A percentile compares a stretch with the other conserved stretches of the same genome.
phyloP scores from a whole-genome alignment of 2,113 vertebrate genomes.

The Puma concolor region DNA sequence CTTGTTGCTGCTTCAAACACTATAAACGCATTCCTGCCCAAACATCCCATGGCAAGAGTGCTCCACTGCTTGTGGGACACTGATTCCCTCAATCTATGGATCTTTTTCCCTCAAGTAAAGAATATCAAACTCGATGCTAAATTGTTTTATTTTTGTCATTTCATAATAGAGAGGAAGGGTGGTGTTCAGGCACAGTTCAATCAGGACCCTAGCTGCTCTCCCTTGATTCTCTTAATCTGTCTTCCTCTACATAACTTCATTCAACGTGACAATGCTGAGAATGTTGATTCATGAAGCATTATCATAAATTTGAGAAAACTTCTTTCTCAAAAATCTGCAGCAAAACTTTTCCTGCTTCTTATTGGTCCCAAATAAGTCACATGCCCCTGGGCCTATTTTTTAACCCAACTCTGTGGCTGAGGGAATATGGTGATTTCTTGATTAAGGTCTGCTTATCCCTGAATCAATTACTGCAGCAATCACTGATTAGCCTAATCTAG shows the following conservation, averaged over 20 bases:
- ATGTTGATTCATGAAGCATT: not conserved
- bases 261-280: not conserved
- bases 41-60: not conserved
- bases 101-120: not conserved
- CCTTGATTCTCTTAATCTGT: not conserved
- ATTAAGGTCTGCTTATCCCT: not conserved
- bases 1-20: not conserved
- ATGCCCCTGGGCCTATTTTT: not conserved
- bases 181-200: not conserved
- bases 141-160: not conserved
- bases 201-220: not conserved
- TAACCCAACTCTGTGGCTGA: not conserved
- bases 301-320: not conserved
- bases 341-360: not conserved
- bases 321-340: constrained; percentile 1
- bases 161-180: not conserved
- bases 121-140: not conserved
- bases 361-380: not conserved
- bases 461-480: not conserved
- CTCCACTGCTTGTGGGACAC: not conserved
- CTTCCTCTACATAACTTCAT: not conserved
- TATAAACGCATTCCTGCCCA: not conserved
- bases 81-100: not conserved
- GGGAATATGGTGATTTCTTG: not conserved
- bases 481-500: not conserved